Evolutionary conservation across 2,797 vertebrate species (phyloP), one percentile per base, ranked within the genome.

Genomic region (Iguana delicatissima): DNA sequence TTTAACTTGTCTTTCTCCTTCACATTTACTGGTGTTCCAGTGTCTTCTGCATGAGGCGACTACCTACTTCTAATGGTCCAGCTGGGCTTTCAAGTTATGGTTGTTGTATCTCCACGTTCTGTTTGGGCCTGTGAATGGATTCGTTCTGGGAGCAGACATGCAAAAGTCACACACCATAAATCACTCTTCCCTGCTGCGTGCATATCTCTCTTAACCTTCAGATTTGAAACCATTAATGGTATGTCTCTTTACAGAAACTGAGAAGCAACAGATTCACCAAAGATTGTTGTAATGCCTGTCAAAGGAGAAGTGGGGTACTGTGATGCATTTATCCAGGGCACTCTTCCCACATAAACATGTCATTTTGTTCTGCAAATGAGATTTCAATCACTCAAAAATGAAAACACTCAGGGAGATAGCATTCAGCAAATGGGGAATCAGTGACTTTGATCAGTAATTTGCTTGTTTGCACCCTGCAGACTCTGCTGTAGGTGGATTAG

Each of bases 301-400:
- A 84, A 88, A 55, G 20, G 35, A 18, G 24, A 35, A 2, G 35
- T 2, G 2, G 2, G 42, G 6, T 24, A 32, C 9, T 35, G 35
- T 32, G 57, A 84, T 12, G 55, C 80, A n/a, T 24, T 24, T 69
- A 38, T 42, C 38, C 72, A 67, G 9, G 22, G 22, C 67, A 46
- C 67, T 69, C 29, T 69, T 26, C 67, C 22, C 77, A 8, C 59
- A 57, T 69, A 76, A 13, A 67, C 0, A 3, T 86, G 18, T 0
- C 42, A 64, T 89, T 84, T 85, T 89, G n/a, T 89, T 89, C 16
- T 90, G 84, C 35, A 86, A 72, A 67, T 76, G 10, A 85, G 42
- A 9, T 73, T 91, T 83, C 20, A 85, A 32, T 80, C 77, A 13
- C 85, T 92, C 6, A 26, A 80, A 6, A 46, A 14, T n/a, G 72